Percentiles rank a stretch among this genome's conserved stretches.
Conservation (phyloP, 2,797 vertebrate genomes). For the Enteromius treurensis region DNA sequence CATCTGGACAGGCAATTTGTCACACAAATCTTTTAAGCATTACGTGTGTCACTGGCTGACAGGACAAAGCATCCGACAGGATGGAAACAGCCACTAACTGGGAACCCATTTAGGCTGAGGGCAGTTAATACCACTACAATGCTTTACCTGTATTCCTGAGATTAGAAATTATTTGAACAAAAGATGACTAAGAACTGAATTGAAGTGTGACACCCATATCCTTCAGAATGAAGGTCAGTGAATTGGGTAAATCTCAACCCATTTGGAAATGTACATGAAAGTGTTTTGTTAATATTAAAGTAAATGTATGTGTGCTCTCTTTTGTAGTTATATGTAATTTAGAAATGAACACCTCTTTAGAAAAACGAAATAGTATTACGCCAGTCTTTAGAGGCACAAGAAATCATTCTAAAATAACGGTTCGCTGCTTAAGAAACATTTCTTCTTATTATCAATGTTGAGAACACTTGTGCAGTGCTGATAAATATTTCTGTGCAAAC, state of each 20-base stretch:
- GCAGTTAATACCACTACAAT: slow-evolving; percentile 14
- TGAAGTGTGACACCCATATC: slow-evolving; percentile 5
- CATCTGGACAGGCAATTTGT: slow-evolving; percentile 46
- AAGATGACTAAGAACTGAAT: neutral
- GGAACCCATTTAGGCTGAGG: slow-evolving; percentile 17
- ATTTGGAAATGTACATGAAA: neutral
- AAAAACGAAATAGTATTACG: neutral
- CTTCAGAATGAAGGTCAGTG: neutral
- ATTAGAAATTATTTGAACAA: neutral
- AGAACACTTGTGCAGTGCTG: neutral
- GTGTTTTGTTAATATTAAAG: neutral
- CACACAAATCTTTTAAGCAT: slow-evolving; percentile 30
- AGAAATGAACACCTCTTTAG: neutral
- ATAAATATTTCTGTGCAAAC: neutral
- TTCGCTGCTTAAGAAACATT: neutral
- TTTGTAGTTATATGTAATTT: neutral
- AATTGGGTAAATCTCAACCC: neutral
- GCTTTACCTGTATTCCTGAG: neutral
- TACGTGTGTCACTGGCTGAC: slow-evolving; percentile 30
- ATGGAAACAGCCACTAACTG: slow-evolving; percentile 34
- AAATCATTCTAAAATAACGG: neutral
- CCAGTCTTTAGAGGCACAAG: neutral
- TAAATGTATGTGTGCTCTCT: neutral
- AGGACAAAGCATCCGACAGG: slow-evolving; percentile 17
- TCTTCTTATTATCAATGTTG: neutral